Evolutionary conservation across 2,888 invertebrate genomes (phyloP).

Genomic region (Eristalinus sepulchralis): DNA sequence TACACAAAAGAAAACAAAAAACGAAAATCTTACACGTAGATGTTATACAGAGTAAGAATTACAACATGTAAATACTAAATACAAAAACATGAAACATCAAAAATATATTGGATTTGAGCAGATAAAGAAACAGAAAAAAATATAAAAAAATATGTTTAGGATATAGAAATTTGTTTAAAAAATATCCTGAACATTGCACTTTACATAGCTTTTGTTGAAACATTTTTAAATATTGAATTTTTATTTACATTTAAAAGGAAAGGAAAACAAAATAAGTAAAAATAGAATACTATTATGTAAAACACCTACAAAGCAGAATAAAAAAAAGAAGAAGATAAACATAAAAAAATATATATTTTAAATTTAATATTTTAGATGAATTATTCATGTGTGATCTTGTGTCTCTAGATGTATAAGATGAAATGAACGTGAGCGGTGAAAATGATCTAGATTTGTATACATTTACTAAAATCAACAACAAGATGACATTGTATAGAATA

Average conservation of each 20-base stretch:
- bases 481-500: background rate
- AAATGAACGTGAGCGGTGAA: conserved; percentile 35
- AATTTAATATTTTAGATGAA: conserved; percentile 64
- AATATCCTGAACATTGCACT: conserved; percentile 73
- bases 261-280: conserved; percentile 36
- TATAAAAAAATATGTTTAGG: conserved; percentile 66
- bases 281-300: conserved; percentile 8
- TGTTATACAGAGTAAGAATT: background rate
- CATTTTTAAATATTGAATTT: conserved; percentile 33
- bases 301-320: conserved; percentile 15
- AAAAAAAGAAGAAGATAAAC: conserved; percentile 37
- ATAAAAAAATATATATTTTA: conserved; percentile 60
- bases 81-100: conserved; percentile 10
- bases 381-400: conserved; percentile 62
- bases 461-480: conserved; percentile 32
- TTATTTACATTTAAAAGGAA: conserved; percentile 36
- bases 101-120: conserved; percentile 36
- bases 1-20: conserved; percentile 16
- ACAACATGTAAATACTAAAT: conserved; percentile 3
- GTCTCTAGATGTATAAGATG: conserved; percentile 43
- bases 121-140: conserved; percentile 34
- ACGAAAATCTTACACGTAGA: conserved; percentile 11
- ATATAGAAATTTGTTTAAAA: conserved; percentile 76
- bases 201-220: conserved; percentile 46
- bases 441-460: conserved; percentile 64